Conservation (phyloP, 1,140 invertebrate species). For the Psix sp. region DNA sequence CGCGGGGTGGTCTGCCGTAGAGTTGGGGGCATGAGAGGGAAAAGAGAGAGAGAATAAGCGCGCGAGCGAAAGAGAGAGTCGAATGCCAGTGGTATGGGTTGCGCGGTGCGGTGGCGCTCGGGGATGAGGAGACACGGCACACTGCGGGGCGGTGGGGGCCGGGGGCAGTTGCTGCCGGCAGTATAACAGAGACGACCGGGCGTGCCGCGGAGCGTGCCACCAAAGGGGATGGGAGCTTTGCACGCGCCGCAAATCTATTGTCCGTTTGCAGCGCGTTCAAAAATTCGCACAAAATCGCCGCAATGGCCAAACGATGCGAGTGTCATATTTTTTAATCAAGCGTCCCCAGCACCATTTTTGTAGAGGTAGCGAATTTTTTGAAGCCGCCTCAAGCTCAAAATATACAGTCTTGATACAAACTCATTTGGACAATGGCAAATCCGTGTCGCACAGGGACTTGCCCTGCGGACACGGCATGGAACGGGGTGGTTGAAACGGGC, state of each 20-base stretch:
- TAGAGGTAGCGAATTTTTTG: conserved; percentile 69
- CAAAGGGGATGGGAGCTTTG: conserved; percentile 76
- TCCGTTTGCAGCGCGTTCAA: conserved; percentile 41
- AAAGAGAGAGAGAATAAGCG: conserved; percentile 13
- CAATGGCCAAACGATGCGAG: background rate
- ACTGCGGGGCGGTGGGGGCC: conserved; percentile 48
- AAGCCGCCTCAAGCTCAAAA: too few relatives aligned
- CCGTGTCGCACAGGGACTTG: conserved; percentile 71
- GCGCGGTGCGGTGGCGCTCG: conserved; percentile 53
- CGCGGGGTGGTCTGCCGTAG: conserved; percentile 56
- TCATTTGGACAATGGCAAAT: conserved; percentile 64
- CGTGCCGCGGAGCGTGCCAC: conserved; percentile 77
- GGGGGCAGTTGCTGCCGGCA: conserved; percentile 71
- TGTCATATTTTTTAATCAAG: too few relatives aligned
- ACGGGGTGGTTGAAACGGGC: conserved; percentile 76
- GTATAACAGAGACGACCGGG: conserved; percentile 77
- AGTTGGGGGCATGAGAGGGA: conserved; percentile 46
- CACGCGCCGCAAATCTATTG: conserved; percentile 69
- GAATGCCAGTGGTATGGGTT: conserved; percentile 32
- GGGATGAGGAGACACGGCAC: conserved; percentile 48
- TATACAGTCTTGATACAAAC: background rate
- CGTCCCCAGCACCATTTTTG: background rate
- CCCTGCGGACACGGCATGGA: conserved; percentile 76
- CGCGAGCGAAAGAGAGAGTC: conserved; percentile 8
- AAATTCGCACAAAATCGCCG: conserved; percentile 61